Conservation (phyloP, 2,797 vertebrate genomes). For the Amblyopsis hoosieri region DNA sequence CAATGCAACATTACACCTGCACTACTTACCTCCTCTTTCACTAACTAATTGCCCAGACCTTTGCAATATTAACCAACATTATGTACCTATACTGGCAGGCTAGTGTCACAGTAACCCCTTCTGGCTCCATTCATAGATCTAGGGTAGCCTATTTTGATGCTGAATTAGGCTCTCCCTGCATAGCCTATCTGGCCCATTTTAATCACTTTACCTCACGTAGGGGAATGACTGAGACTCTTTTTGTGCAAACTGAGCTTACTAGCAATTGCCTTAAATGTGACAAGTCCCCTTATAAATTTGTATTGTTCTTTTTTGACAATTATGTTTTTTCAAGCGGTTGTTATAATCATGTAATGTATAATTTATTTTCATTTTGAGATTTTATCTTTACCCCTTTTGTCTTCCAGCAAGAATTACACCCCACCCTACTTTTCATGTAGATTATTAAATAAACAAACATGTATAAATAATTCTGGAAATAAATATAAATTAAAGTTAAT, state of each 20-base stretch:
- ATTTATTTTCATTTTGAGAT: constrained; percentile 36
- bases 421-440: constrained; percentile 57
- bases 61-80: constrained; percentile 68
- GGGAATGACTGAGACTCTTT: constrained; percentile 55
- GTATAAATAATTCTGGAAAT: constrained; percentile 60
- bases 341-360: constrained; percentile 49
- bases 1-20: constrained; percentile 48
- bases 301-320: constrained; percentile 35
- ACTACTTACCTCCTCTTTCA: constrained; percentile 21
- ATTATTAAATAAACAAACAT: constrained; percentile 61
- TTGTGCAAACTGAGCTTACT: constrained; percentile 64
- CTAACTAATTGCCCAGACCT: constrained; percentile 23
- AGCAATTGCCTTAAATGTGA: constrained; percentile 72
- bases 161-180: constrained; percentile 42
- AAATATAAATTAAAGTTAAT: constrained; percentile 50
- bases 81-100: constrained; percentile 30
- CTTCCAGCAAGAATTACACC: constrained; percentile 43
- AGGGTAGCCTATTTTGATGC: constrained; percentile 17
- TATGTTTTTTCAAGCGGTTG: constrained; percentile 36
- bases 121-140: constrained; percentile 33
- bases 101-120: constrained; percentile 15
- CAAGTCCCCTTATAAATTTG: constrained; percentile 24
- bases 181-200: constrained; percentile 8
- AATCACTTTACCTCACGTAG: constrained; percentile 27
- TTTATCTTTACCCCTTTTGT: constrained; percentile 32